Evolutionary conservation across 2,113 vertebrate genomes (phyloP).

Genomic region (Cynocephalus volans): DNA sequence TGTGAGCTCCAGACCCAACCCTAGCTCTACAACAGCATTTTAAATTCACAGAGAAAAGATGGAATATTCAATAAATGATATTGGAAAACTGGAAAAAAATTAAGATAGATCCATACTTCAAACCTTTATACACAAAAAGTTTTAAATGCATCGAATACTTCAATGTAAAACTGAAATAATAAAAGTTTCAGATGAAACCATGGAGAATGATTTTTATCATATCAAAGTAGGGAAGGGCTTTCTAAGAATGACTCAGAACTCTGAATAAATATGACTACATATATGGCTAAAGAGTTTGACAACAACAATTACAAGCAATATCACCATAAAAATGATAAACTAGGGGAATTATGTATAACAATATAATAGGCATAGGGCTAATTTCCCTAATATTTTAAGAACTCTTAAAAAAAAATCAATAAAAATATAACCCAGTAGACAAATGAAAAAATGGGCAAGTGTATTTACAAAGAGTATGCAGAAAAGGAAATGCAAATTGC

Average conservation of each 20-base stretch:
- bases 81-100: not conserved
- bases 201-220: not conserved
- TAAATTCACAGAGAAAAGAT: not conserved
- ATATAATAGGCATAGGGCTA: not conserved
- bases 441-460: not conserved
- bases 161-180: not conserved
- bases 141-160: not conserved
- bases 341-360: not conserved
- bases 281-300: not conserved
- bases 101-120: not conserved
- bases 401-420: not conserved
- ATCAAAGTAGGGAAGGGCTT: not conserved
- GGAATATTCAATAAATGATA: not conserved
- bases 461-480: not conserved
- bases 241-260: not conserved
- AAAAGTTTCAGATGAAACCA: conserved; percentile 1
- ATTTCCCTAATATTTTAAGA: not conserved
- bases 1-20: too few relatives aligned
- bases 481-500: not conserved
- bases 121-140: not conserved
- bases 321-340: not conserved
- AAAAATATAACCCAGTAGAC: not conserved
- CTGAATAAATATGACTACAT: conserved; percentile 33
- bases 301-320: not conserved
- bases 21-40: not conserved